A percentile compares a stretch with the other conserved stretches of the same genome.
These are phyloP conservation scores for Lymantria dispar DNA, from an alignment of 2,888 invertebrate species.

Conservation along the genomic window DNA sequence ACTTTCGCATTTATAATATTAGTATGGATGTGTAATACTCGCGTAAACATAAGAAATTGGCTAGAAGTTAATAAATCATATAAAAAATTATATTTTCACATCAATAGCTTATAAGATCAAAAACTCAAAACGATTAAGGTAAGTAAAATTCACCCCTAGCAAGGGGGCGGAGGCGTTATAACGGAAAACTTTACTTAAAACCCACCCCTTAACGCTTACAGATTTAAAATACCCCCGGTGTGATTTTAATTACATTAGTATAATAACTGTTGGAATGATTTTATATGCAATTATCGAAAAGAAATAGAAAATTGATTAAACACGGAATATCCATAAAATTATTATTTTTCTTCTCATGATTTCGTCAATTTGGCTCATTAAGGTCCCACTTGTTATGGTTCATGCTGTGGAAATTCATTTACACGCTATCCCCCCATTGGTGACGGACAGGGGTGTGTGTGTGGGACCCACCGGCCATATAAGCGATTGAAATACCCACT, in stretches of 20 bases:
- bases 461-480: too few species aligned
- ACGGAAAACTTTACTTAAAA: slow-evolving; percentile 40
- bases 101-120: slow-evolving; percentile 5
- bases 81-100: slow-evolving; percentile 1
- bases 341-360: neutral
- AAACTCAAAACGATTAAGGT: slow-evolving; percentile 28
- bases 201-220: slow-evolving; percentile 25
- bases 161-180: slow-evolving; percentile 39
- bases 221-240: slow-evolving; percentile 35
- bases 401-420: too few species aligned
- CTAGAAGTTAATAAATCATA: too few species aligned
- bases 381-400: too few species aligned
- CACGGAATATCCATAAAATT: neutral
- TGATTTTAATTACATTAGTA: slow-evolving; percentile 49
- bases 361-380: too few species aligned
- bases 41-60: too few species aligned
- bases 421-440: too few species aligned
- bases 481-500: too few species aligned
- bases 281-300: neutral
- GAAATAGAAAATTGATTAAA: neutral
- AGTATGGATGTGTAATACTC: too few species aligned
- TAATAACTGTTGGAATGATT: slow-evolving; percentile 7
- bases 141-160: slow-evolving; percentile 14
- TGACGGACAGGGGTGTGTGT: too few species aligned
- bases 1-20: too few species aligned